These are phyloP conservation scores for Rhodinocichla rosea DNA, from an alignment of 2,113 vertebrate species.

Conservation along the genomic window DNA sequence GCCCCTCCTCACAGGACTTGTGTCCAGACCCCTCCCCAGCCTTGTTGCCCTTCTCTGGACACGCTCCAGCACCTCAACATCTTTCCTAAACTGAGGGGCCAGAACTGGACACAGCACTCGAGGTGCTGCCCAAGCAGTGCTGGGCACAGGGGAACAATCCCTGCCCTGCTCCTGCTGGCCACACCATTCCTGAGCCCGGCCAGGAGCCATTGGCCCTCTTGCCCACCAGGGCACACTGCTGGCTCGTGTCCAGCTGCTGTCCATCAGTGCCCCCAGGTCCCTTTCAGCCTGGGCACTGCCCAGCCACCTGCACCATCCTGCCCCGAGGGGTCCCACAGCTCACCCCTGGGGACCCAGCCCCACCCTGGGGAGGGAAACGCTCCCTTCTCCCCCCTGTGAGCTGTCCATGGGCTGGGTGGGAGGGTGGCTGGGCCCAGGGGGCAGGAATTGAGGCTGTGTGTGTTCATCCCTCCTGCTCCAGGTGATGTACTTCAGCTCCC, in stretches of 20 bases:
- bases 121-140: neutral
- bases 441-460: accelerated
- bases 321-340: accelerated
- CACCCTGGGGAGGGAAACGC: neutral
- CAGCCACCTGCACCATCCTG: neutral
- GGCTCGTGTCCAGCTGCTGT: neutral
- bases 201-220: neutral
- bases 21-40: neutral
- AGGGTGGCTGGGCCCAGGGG: neutral
- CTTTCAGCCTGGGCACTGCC: neutral
- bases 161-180: neutral
- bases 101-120: neutral
- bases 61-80: accelerated
- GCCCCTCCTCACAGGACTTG: accelerated
- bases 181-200: neutral
- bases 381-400: neutral
- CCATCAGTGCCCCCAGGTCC: accelerated
- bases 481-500: constrained; percentile 99
- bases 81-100: accelerated
- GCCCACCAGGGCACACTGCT: neutral
- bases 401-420: neutral
- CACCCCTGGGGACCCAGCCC: neutral
- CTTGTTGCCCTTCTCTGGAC: neutral
- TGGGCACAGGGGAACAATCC: neutral
- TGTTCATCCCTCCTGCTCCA: constrained; percentile 32